Conservation (phyloP, 2,888 invertebrate species). For the Phyto melanocephala region DNA sequence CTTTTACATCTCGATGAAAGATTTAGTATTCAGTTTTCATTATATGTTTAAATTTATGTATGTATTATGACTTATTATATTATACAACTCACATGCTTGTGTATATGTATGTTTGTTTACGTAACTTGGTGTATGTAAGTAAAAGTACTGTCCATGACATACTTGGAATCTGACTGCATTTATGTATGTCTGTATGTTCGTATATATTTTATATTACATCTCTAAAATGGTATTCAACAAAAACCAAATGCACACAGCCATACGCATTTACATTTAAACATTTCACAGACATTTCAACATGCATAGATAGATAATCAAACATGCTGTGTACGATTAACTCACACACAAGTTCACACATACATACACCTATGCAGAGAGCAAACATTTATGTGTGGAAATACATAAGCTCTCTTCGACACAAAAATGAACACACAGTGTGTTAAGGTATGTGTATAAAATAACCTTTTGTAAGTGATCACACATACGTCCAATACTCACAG, state of each 20-base stretch:
- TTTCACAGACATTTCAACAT: neutral
- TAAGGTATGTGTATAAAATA: neutral
- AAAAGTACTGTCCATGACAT: conserved; percentile 62
- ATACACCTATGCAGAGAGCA: neutral
- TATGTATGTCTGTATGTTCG: conserved; percentile 54
- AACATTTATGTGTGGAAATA: conserved; percentile 1
- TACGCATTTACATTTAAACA: neutral
- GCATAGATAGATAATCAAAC: conserved; percentile 40
- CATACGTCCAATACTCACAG: neutral
- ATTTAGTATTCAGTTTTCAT: neutral
- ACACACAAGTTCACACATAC: neutral
- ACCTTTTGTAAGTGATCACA: conserved; percentile 37
- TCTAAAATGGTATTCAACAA: conserved; percentile 45
- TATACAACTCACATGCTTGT: neutral
- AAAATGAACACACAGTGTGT: neutral
- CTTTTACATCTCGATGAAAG: neutral
- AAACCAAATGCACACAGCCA: neutral
- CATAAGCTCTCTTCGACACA: neutral
- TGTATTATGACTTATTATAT: conserved; percentile 37
- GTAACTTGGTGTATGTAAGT: neutral
- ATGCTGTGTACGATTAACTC: conserved; percentile 5
- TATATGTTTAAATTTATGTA: neutral
- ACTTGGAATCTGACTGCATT: conserved; percentile 51
- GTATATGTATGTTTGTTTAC: neutral
- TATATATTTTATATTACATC: no score